phyloP scores from a whole-genome alignment of 30 jellyfish, hydroid and myxozoan species.

The Catostylus mosaicus region DNA sequence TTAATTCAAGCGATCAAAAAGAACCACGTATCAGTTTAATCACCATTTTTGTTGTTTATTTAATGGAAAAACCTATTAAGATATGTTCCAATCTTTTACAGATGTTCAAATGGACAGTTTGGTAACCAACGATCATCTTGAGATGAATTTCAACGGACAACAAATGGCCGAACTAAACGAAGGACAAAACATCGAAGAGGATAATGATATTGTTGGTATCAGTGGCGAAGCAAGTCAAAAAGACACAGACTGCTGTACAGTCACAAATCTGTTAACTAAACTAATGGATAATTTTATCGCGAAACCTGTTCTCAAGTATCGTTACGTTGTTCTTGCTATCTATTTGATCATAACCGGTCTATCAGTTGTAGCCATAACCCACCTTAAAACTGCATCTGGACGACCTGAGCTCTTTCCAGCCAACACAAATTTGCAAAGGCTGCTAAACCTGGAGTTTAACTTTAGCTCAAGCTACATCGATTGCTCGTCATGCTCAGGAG shows the following conservation, averaged over 20 bases:
- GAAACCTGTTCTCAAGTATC: constrained; percentile 48
- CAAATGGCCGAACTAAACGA: not conserved
- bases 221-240: not conserved
- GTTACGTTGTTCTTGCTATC: constrained; percentile 24
- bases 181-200: not conserved
- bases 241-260: constrained; percentile 56
- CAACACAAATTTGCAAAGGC: constrained; percentile 64
- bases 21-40: too few relatives aligned
- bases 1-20: too few relatives aligned
- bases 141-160: constrained; percentile 2
- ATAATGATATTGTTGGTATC: not conserved
- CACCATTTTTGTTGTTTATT: not conserved
- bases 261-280: constrained; percentile 25
- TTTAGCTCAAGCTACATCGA: constrained; percentile 66
- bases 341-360: constrained; percentile 35
- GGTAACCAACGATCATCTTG: constrained; percentile 29
- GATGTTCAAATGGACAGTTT: constrained; percentile 30
- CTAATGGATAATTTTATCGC: constrained; percentile 55
- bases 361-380: constrained; percentile 53
- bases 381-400: constrained; percentile 65
- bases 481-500: constrained; percentile 58
- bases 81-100: not conserved
- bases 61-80: not conserved
- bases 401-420: constrained; percentile 73
- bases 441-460: constrained; percentile 41